Evolutionary conservation across 1,140 invertebrate genomes (phyloP).

Genomic region (Aphelenchoides avenae): DNA sequence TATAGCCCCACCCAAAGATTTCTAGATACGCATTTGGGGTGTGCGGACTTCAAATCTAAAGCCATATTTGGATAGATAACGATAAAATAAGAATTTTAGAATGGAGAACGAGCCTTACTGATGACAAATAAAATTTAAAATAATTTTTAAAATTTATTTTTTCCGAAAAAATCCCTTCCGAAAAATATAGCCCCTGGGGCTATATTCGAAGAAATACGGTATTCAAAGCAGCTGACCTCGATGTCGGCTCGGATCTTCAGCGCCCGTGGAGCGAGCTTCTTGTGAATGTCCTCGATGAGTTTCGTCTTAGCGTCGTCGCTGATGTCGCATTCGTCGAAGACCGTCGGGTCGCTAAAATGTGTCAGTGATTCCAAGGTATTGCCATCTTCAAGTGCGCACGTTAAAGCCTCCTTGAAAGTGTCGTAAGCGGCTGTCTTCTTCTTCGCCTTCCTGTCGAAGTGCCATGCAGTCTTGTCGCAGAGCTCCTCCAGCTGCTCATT

Average conservation of each 20-base stretch:
- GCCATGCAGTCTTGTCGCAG: conserved; percentile 96
- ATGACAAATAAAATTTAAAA: too few relatives aligned
- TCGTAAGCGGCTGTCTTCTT: conserved; percentile 93
- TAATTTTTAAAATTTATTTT: too few relatives aligned
- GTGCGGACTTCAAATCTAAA: too few relatives aligned
- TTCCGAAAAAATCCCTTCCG: too few relatives aligned
- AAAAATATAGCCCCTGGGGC: too few relatives aligned
- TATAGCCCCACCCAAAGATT: too few relatives aligned
- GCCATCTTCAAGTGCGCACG: conserved; percentile 68
- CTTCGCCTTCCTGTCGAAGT: conserved; percentile 95
- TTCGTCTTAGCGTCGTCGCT: conserved; percentile 87
- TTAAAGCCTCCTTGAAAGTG: conserved; percentile 94
- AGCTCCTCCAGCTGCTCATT: conserved; percentile 89
- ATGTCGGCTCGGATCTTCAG: conserved; percentile 81
- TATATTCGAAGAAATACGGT: too few relatives aligned
- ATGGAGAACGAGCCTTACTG: too few relatives aligned
- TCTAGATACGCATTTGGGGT: too few relatives aligned
- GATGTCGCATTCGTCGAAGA: conserved; percentile 90
- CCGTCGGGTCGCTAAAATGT: conserved; percentile 74
- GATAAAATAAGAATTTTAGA: too few relatives aligned
- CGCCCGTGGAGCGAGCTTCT: conserved; percentile 92
- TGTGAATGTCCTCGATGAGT: conserved; percentile 85
- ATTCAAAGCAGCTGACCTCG: conserved; percentile 90
- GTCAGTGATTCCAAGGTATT: conserved; percentile 8
- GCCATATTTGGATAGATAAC: too few relatives aligned